Percentiles rank a stretch among this genome's conserved stretches.
Evolutionary conservation across 30 jellyfish, hydroid and myxozoan genomes (phyloP).

Genomic region (Chrysaora quinquecirrha): DNA sequence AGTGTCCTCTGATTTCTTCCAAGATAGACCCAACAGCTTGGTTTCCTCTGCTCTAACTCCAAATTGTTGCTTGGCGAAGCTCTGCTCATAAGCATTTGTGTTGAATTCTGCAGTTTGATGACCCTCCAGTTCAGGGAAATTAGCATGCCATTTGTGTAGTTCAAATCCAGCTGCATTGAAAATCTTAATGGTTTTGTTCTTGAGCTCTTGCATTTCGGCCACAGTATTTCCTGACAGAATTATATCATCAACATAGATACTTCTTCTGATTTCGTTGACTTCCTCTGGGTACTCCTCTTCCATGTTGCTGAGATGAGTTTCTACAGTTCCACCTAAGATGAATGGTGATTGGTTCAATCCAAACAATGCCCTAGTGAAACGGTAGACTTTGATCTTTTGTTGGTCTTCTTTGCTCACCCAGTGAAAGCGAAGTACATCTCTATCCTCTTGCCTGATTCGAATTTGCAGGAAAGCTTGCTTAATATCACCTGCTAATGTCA

Average conservation of each 20-base stretch:
- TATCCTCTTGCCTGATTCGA: background rate
- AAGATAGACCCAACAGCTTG: background rate
- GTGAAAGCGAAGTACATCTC: background rate
- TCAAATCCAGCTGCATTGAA: slow-evolving; percentile 46
- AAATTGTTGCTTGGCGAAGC: background rate
- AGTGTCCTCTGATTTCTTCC: slow-evolving; percentile 17
- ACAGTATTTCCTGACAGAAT: slow-evolving; percentile 14
- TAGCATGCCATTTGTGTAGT: slow-evolving; percentile 79
- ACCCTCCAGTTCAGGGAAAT: slow-evolving; percentile 30
- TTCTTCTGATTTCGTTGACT: slow-evolving; percentile 20
- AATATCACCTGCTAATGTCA: slow-evolving; percentile 29
- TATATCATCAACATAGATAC: background rate
- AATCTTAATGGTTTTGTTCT: background rate
- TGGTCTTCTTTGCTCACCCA: background rate
- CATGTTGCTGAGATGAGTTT: slow-evolving; percentile 43
- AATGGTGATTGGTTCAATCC: slow-evolving; percentile 78
- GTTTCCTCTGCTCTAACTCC: background rate
- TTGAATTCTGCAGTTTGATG: too few relatives aligned
- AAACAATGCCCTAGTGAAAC: slow-evolving; percentile 1
- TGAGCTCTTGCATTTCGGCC: slow-evolving; percentile 5
- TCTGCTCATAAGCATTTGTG: too few relatives aligned
- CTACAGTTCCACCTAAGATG: slow-evolving; percentile 55
- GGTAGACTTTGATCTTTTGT: background rate
- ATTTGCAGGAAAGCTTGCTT: background rate
- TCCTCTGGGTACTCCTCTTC: slow-evolving; percentile 31